Evolutionary conservation across 92 coral and sea anemone species (phyloP), one percentile per base, ranked within the genome.

Genomic region (Metridium senile): DNA sequence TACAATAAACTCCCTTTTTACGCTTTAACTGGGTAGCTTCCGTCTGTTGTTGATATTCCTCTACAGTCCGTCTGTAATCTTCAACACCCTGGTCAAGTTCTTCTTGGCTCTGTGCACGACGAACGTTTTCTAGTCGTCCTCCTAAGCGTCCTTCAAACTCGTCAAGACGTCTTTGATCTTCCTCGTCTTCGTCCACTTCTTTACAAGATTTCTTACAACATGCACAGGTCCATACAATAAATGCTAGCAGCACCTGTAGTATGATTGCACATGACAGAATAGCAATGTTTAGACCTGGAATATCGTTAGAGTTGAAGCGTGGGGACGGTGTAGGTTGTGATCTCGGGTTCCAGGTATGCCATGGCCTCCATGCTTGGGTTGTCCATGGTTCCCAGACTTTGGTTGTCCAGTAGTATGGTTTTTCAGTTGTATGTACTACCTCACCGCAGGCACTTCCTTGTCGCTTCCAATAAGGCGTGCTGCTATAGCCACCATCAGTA

Each of bases 51-150:
- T 88, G 84, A 43, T 77, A 88, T 20, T 81, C 72, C 43, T 74
- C 64, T 11, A 11, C 81, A 67, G 97, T 66, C 39, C 82, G 74
- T 61, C 85, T 67, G 84, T 88, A 91, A 4, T 85, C 72, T 58
- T 77, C 80, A 13, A 91, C 88, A 11, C 84, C 84, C 49, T 74
- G 87, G 18, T 80, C 92, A 11, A 77, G 86, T 34, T 91, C 89
- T 29, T 78, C 92, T 64, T 76, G 87, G 32, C 74, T 81, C 70
- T 47, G 70, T 4, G 97, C 97, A 19, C 83, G 68, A 10, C 88
- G 79, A 35, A 88, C 92, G 47, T 66, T 74, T 71, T 87, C 71
- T 1, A 87, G 86, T 11, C 86, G 71, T 9, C 75, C 63, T 25
- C 76, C 92, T 19, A 84, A 70, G 1, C 80, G 89, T 7, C 58